A percentile compares a stretch with the other conserved stretches of the same genome.
phyloP scores from a whole-genome alignment of 37 sponge, comb jelly and placozoan genomes.

The Theonella swinhoei region DNA sequence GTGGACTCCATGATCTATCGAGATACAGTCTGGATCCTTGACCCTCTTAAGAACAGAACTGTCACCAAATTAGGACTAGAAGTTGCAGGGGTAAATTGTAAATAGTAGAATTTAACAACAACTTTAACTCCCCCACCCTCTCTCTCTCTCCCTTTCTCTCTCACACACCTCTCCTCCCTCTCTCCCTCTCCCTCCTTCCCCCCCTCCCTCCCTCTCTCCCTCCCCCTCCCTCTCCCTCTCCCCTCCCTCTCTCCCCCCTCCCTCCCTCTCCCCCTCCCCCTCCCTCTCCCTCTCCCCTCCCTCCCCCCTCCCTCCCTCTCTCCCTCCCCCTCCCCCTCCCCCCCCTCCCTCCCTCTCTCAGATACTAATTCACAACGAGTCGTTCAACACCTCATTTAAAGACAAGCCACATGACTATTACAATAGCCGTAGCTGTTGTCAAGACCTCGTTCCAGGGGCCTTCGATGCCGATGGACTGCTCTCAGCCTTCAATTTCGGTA shows the following conservation, averaged over 20 bases:
- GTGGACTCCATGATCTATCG: slow-evolving; percentile 19
- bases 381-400: not conserved
- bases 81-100: not conserved
- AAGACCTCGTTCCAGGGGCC: not conserved
- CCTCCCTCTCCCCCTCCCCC: not conserved
- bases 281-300: not conserved
- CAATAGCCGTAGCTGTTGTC: not conserved
- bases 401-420: not conserved
- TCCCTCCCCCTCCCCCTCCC: not conserved
- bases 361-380: slow-evolving; percentile 38
- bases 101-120: not conserved
- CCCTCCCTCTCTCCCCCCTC: not conserved
- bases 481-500: slow-evolving; percentile 20
- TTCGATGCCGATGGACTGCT: slow-evolving; percentile 42
- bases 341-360: not conserved
- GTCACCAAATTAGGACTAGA: slow-evolving; percentile 10
- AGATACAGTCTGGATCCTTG: slow-evolving; percentile 25
- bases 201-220: no score
- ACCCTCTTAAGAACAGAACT: not conserved
- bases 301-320: not conserved
- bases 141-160: not conserved
- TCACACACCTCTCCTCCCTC: not conserved
- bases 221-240: no score
- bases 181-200: no score
- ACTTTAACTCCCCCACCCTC: not conserved